Percentiles rank a stretch among this genome's conserved stretches.
Conservation (phyloP, 2,113 vertebrate genomes). For the Malurus cyaneus region DNA sequence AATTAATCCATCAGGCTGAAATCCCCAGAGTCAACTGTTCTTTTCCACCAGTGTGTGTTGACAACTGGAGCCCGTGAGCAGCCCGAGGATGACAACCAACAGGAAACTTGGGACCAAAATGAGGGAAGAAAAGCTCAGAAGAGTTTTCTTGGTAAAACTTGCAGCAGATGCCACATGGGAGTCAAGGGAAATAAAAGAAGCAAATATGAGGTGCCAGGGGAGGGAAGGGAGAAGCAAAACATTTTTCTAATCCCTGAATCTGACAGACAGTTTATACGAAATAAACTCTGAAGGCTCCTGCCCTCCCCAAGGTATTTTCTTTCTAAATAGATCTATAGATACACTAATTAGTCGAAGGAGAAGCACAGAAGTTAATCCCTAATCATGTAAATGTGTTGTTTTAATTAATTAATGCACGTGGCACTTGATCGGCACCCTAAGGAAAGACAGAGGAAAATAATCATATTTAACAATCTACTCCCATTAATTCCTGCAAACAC, state of each 20-base stretch:
- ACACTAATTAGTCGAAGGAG: slow-evolving; percentile 52
- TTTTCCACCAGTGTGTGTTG: background rate
- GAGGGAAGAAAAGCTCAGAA: background rate
- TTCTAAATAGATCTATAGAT: slow-evolving; percentile 60
- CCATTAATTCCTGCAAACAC: background rate
- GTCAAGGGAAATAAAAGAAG: slow-evolving; percentile 4
- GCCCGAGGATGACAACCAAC: background rate
- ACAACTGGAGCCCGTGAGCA: background rate
- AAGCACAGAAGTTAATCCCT: slow-evolving; percentile 47
- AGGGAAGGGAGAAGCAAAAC: background rate
- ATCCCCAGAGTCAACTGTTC: background rate
- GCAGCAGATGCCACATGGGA: background rate
- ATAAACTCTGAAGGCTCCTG: slow-evolving; percentile 17
- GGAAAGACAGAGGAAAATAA: slow-evolving; percentile 26
- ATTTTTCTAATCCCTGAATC: slow-evolving; percentile 20
- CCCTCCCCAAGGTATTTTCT: slow-evolving; percentile 37
- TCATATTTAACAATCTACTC: background rate
- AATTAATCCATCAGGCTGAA: background rate
- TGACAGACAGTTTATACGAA: slow-evolving; percentile 21
- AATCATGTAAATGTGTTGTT: slow-evolving; percentile 60
- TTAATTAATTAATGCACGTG: slow-evolving; percentile 60
- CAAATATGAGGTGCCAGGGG: slow-evolving; percentile 3
- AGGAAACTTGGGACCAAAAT: background rate
- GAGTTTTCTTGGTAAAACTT: background rate
- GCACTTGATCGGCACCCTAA: slow-evolving; percentile 42